Base-by-base conservation (phyloP, 2,113 vertebrate genomes). In the Leiothrix lutea region DNA sequence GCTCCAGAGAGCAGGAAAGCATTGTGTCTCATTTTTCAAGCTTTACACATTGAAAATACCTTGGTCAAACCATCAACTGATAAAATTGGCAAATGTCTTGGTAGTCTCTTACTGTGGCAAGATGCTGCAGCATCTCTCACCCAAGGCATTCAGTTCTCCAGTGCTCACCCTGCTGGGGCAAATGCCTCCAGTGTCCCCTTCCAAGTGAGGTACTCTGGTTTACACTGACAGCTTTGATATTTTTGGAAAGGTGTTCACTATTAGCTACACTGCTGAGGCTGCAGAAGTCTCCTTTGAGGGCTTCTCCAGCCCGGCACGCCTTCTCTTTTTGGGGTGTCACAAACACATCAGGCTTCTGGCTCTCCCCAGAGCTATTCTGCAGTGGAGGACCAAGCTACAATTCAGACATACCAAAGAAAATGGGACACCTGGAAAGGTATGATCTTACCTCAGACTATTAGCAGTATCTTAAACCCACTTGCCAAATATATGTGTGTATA, bases 171-270 rank as follows among this genome's bases (percentile, higher is more conserved):
- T n/a, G 69, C 80, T 28, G 40, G 64, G n/a, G 48, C 12, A 28
- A 35, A 47, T 0, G 2, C 14, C 38, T 21, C 29, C 73, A 8
- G 60, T 29, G 5, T 33, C 71, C 86, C 10, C 1, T 28, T 89
- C 79, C 73, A 7, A 48, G 75, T 54, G 84, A 97, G 86, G 91
- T 95, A 81, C 69, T 95, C 88, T 26, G 87, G 65, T 88, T 91
- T 61, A 47, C 75, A 80, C 57, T 0, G 0, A 57, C 7, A 60
- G 54, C 57, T 91, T 40, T 11, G 54, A 13, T 20, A 50, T 20
- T 87, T 80, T 81, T 88, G 64, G 67, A 51, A 29, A 87, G 74
- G 50, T 4, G 9, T 28, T 82, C 70, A 28, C 29, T 31, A 2
- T 28, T 9, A 60, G 48, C 58, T 42, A 62, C 10, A 23, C 11